Evolutionary conservation across 2,113 vertebrate species (phyloP).

Genomic region (Heterochromis multidens): DNA sequence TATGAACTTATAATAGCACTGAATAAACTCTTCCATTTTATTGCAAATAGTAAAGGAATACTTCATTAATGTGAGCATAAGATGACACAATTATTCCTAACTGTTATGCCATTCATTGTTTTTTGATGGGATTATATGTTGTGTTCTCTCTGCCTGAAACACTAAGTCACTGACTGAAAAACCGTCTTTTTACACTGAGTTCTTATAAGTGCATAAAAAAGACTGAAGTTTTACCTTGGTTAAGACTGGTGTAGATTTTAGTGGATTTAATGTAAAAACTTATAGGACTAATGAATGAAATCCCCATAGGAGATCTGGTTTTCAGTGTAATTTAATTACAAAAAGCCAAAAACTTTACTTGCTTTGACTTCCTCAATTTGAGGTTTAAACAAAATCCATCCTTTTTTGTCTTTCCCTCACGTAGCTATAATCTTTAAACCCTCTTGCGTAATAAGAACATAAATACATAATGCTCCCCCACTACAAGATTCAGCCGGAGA

Average conservation of each 20-base stretch:
- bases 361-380: conserved; percentile 50
- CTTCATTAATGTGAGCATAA: neutral
- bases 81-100: neutral
- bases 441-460: conserved; percentile 29
- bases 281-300: neutral
- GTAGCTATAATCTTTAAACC: neutral
- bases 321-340: conserved; percentile 50
- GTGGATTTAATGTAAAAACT: neutral
- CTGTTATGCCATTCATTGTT: neutral
- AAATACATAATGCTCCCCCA: conserved; percentile 23
- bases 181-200: neutral
- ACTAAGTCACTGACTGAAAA: neutral
- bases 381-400: conserved; percentile 34
- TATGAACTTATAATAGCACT: neutral
- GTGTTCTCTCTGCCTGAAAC: neutral
- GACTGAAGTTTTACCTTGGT: neutral
- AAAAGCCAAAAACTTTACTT: conserved; percentile 34
- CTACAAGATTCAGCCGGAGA: conserved; percentile 1
- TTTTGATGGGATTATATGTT: neutral
- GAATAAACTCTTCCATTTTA: neutral
- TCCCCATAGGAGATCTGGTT: conserved; percentile 1
- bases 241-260: neutral
- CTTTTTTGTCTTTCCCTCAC: neutral
- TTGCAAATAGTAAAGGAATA: neutral
- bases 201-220: neutral